These are phyloP conservation scores for Phaonia tiefii DNA, from an alignment of 2,888 invertebrate genomes.

Conservation along the genomic window DNA sequence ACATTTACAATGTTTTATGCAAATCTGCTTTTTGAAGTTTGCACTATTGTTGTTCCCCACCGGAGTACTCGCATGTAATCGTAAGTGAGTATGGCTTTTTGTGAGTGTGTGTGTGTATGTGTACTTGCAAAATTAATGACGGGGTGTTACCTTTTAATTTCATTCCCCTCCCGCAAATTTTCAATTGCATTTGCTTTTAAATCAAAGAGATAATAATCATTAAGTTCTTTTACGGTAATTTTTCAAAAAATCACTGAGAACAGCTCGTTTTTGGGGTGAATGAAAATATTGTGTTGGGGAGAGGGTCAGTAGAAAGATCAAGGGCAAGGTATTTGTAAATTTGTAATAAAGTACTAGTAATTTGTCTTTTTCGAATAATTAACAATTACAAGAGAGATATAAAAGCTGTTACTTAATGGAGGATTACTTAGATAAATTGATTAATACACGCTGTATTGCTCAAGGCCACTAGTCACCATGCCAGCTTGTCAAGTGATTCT, in stretches of 20 bases:
- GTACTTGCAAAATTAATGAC: slow-evolving; percentile 29
- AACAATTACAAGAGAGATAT: too few species aligned
- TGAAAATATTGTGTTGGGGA: not conserved
- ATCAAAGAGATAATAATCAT: slow-evolving; percentile 40
- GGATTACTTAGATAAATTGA: too few species aligned
- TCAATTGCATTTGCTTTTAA: slow-evolving; percentile 23
- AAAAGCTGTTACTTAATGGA: too few species aligned
- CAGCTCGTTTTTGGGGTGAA: not conserved
- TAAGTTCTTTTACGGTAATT: slow-evolving; percentile 35
- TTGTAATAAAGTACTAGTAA: not conserved
- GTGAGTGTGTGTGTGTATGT: slow-evolving; percentile 1
- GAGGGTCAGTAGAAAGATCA: slow-evolving; percentile 18
- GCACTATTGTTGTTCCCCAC: not conserved
- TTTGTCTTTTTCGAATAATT: too few species aligned
- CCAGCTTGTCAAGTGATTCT: too few species aligned
- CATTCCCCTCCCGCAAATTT: slow-evolving; percentile 15
- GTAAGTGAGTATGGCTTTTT: not conserved
- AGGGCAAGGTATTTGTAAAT: slow-evolving; percentile 11
- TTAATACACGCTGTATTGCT: too few species aligned
- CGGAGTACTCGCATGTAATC: not conserved
- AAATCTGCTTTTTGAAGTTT: slow-evolving; percentile 62
- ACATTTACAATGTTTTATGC: slow-evolving; percentile 59
- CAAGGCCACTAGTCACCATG: too few species aligned
- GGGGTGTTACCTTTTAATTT: slow-evolving; percentile 38
- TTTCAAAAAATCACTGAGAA: slow-evolving; percentile 34